These are phyloP conservation scores for Nothura maculosa DNA, from an alignment of 2,797 vertebrate genomes.

Conservation along the genomic window DNA sequence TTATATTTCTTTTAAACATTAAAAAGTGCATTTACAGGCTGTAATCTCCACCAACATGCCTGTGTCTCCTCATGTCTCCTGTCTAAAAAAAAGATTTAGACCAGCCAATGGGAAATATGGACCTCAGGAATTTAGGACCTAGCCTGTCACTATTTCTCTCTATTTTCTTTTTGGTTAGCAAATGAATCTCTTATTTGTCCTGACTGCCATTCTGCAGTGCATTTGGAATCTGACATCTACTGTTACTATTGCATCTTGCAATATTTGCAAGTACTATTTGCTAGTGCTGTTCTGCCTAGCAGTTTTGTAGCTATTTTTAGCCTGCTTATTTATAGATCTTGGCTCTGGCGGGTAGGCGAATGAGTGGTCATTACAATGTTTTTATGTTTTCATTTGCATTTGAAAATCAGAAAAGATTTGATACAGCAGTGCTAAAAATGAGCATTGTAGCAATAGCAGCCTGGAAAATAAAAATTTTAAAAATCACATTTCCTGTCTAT, in stretches of 20 bases:
- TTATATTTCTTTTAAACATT: not conserved
- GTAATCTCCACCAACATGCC: not conserved
- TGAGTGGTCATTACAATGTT: not conserved
- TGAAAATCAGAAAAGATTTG: not conserved
- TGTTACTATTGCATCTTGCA: constrained; percentile 1
- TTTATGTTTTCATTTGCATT: constrained; percentile 6
- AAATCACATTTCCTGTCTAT: not conserved
- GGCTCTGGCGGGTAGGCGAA: not conserved
- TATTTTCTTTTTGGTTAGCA: constrained; percentile 17
- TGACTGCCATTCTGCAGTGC: not conserved
- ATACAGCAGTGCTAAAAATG: constrained; percentile 12
- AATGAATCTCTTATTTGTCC: not conserved
- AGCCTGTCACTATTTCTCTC: not conserved
- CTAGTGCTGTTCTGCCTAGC: not conserved
- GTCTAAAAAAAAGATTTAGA: not conserved
- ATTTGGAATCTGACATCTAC: constrained; percentile 19
- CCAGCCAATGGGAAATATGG: not conserved
- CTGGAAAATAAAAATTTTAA: not conserved
- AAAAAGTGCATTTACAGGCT: not conserved
- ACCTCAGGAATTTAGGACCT: not conserved
- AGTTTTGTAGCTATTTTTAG: not conserved
- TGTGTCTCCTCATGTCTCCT: not conserved
- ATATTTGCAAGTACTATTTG: not conserved
- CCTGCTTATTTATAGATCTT: not conserved
- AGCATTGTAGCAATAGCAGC: not conserved